Conservation (phyloP, 2,888 invertebrate genomes). For the Aquatica leii region DNA sequence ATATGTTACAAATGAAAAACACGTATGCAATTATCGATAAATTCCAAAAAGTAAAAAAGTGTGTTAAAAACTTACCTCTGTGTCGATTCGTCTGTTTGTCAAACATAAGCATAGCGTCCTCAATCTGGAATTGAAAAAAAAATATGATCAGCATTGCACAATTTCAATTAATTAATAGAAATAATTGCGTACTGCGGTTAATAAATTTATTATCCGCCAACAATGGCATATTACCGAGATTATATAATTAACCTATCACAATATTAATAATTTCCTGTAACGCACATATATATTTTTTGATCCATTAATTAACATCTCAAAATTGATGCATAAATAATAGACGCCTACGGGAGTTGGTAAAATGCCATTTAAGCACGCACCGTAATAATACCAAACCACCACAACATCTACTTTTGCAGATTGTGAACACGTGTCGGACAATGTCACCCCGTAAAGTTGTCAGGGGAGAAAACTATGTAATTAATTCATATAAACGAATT, state of each 20-base stretch:
- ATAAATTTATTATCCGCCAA: too few relatives aligned
- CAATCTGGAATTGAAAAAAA: slow-evolving; percentile 83
- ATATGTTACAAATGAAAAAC: too few relatives aligned
- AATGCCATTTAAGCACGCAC: slow-evolving; percentile 38
- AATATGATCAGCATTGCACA: not conserved
- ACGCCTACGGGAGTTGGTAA: slow-evolving; percentile 30
- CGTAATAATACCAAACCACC: slow-evolving; percentile 4
- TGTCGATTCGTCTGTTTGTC: slow-evolving; percentile 99
- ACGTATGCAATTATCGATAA: not conserved
- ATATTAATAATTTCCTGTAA: slow-evolving; percentile 24
- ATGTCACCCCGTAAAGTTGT: slow-evolving; percentile 22
- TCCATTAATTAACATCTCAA: slow-evolving; percentile 36
- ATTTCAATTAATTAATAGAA: not conserved
- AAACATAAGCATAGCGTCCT: slow-evolving; percentile 99
- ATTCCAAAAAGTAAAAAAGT: not conserved
- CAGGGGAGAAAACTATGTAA: slow-evolving; percentile 28
- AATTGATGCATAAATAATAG: slow-evolving; percentile 33
- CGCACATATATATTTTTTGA: slow-evolving; percentile 32
- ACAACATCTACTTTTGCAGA: slow-evolving; percentile 19
- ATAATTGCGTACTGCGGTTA: slow-evolving; percentile 19
- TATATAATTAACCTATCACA: slow-evolving; percentile 37
- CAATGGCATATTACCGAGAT: slow-evolving; percentile 27
- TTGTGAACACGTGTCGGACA: slow-evolving; percentile 29
- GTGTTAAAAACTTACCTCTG: slow-evolving; percentile 79
- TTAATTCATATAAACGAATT: slow-evolving; percentile 31